Conservation (phyloP, 2,888 invertebrate genomes). For the Pseudoips prasinana region DNA sequence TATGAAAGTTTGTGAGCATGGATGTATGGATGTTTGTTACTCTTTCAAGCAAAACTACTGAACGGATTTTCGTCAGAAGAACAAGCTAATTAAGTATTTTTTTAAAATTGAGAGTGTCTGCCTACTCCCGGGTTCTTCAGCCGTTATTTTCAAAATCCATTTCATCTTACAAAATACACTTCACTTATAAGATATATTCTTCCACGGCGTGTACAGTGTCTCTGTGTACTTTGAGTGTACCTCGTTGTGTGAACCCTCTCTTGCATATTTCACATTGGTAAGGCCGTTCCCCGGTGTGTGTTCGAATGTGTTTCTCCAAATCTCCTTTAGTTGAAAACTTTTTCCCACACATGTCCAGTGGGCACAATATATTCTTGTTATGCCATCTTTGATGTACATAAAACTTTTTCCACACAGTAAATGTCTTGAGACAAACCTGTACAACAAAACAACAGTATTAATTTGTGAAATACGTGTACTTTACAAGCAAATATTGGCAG, state of each 20-base stretch:
- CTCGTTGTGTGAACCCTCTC: conserved; percentile 55
- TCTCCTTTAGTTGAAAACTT: conserved; percentile 63
- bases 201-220: conserved; percentile 36
- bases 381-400: conserved; percentile 60
- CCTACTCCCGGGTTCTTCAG: too few relatives aligned
- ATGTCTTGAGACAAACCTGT: conserved; percentile 63
- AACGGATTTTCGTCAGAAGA: too few relatives aligned
- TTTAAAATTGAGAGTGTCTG: too few relatives aligned
- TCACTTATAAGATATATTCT: too few relatives aligned
- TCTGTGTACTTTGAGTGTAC: conserved; percentile 51
- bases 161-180: too few relatives aligned
- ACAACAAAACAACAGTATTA: conserved; percentile 7
- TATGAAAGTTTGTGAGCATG: too few relatives aligned
- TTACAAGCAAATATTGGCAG: neutral
- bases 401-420: conserved; percentile 50
- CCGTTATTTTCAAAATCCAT: too few relatives aligned
- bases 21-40: too few relatives aligned
- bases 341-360: conserved; percentile 53
- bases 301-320: conserved; percentile 59
- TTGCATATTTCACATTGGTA: conserved; percentile 54
- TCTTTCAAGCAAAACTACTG: too few relatives aligned
- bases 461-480: neutral
- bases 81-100: too few relatives aligned
- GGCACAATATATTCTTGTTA: conserved; percentile 49
- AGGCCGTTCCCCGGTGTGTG: conserved; percentile 69